Percentiles rank a stretch among this genome's conserved stretches.
Evolutionary conservation across 2,888 invertebrate genomes (phyloP).

Genomic region (Rhyacophila evoluta): DNA sequence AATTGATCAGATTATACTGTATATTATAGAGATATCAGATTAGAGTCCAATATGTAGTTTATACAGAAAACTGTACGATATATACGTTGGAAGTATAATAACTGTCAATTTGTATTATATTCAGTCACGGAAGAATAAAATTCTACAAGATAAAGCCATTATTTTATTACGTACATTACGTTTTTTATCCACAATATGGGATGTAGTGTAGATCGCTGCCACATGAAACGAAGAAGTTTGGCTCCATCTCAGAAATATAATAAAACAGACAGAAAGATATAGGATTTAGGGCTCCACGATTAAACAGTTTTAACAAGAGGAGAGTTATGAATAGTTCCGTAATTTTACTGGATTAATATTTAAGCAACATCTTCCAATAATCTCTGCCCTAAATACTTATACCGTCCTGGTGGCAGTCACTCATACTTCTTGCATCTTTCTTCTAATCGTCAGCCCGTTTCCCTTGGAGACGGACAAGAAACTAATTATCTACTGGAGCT

Average conservation of each 20-base stretch:
- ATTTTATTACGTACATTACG: neutral
- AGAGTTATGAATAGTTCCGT: too few species aligned
- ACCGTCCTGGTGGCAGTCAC: too few species aligned
- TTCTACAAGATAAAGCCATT: neutral
- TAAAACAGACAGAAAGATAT: neutral
- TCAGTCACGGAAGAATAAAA: neutral
- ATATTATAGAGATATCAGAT: too few species aligned
- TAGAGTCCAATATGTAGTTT: too few species aligned
- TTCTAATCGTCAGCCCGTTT: too few species aligned
- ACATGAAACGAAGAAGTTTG: neutral
- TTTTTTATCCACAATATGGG: neutral
- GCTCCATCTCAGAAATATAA: neutral
- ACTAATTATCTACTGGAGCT: too few species aligned
- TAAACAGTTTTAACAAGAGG: neutral
- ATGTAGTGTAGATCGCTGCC: neutral
- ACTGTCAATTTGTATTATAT: neutral
- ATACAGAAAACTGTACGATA: neutral
- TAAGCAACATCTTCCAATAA: too few species aligned
- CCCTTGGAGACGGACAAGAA: too few species aligned
- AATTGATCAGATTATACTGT: too few species aligned
- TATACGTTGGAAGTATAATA: neutral
- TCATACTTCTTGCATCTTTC: too few species aligned
- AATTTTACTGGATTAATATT: too few species aligned
- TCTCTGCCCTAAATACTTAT: too few species aligned
- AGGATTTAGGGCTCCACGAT: neutral